phyloP scores from a whole-genome alignment of 2,888 invertebrate genomes.

The Eupsilia transversa region DNA sequence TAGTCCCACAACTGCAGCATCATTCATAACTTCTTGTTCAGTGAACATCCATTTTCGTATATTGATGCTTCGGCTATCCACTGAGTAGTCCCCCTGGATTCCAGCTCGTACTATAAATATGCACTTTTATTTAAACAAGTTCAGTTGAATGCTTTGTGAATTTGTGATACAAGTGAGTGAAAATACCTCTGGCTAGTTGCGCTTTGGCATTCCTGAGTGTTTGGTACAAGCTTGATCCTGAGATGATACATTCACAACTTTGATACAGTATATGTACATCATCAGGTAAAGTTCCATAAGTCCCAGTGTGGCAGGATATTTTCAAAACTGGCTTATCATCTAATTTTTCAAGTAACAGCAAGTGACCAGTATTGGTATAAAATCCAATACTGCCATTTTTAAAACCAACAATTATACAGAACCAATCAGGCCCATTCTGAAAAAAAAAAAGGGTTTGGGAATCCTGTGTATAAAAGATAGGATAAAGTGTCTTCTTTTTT shows the following conservation, averaged over 20 bases:
- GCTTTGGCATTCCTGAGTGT: conserved; percentile 94
- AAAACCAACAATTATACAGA: conserved; percentile 96
- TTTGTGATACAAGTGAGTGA: conserved; percentile 14
- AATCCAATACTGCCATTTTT: conserved; percentile 96
- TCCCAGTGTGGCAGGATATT: conserved; percentile 94
- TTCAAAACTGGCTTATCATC: conserved; percentile 95
- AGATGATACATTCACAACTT: conserved; percentile 93
- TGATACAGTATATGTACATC: conserved; percentile 94
- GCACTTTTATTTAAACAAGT: background rate
- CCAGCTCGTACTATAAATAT: conserved; percentile 92
- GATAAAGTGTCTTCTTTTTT: no score
- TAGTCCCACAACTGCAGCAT: conserved; percentile 94
- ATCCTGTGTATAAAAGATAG: no score
- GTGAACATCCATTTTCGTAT: conserved; percentile 97
- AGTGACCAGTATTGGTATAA: conserved; percentile 96
- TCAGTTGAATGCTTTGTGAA: background rate
- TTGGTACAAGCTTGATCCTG: conserved; percentile 95
- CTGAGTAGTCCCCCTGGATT: conserved; percentile 89
- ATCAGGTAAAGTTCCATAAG: conserved; percentile 89
- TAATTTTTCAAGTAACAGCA: conserved; percentile 95
- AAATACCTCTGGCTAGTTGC: conserved; percentile 94
- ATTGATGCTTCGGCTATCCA: conserved; percentile 92
- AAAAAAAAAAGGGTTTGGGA: conserved; percentile 14
- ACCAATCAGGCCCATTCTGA: conserved; percentile 96
- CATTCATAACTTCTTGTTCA: conserved; percentile 93